Base-by-base conservation (phyloP, 2,113 vertebrate species). In the Quiscalus mexicanus region DNA sequence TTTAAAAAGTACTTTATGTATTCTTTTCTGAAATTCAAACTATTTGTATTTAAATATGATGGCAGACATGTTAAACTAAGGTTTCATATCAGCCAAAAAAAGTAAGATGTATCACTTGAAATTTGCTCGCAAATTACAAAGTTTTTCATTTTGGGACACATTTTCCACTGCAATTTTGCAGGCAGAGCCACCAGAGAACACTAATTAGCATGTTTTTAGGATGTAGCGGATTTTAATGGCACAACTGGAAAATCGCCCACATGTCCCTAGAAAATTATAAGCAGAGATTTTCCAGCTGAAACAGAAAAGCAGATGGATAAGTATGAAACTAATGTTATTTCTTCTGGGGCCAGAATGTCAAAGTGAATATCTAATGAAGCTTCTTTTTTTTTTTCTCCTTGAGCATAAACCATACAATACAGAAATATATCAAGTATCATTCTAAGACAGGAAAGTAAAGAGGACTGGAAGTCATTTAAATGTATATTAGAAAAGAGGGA, bases 241-340 rank as follows among this genome's bases (percentile, higher is more conserved):
- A 89, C 93, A 96, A 97, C 77, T 97, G 97, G 97, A 98, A 98
- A 96, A 90, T 95, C 0, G 21, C 95, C 97, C 88, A 93, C 95
- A 88, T 93, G 79, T 97, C 95, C 85, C 93, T 95, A 92, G 93
- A 97, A 98, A 97, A 97, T 97, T 96, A 95, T 93, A 96, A 97
- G 87, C 75, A 89, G 95, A 96, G 96, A 97, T 97, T 97, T 92
- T 91, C 39, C 27, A 95, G 82, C 92, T 97, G 87, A 96, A 97
- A 97, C 78, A 97, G 94, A 97, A 97, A 98, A 97, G 81, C 97
- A 98, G 97, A 98, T 98, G 98, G 97, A 95, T 98, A 97, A 98
- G 76, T 97, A 97, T 96, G 93, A 94, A 97, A 92, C 75, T 97
- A 97, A 96, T 97, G 89, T 95, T 97, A 95, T 98, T 98, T 98